Evolutionary conservation across 2,888 invertebrate genomes (phyloP), one percentile per base, ranked within the genome.

Genomic region (Apoda limacodes): DNA sequence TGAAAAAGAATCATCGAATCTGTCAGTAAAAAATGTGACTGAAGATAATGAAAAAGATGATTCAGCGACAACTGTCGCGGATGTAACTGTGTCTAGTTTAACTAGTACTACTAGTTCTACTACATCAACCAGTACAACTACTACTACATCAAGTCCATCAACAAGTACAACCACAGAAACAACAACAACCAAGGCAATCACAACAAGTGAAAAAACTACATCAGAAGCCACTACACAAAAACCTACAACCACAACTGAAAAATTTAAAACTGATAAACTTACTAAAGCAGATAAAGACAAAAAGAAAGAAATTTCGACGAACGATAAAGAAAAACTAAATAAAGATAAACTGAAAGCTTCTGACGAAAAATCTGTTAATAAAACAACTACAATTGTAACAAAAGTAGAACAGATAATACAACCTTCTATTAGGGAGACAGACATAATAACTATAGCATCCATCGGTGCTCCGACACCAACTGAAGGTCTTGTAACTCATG

Each of bases 381-480:
- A 52, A 26, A 48, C 48, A 10, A 46, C 48, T 12, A 54, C 50
- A 20, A 60, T 63, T 35, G 61, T 62, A 48, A 63, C 59, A 34
- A 45, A 47, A 34, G 34, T 48, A 13, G 67, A 71, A 32, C 57
- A 70, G 14, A 48, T 58, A 0, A 55, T 75, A 21, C 59, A 74
- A 45, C 50, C 75, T 0, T 75, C 78, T 1, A 56, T 70, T 28
- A 34, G 48, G 2, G 63, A 70, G 26, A 42, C 45, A 5, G 51
- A 48, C 32, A 22, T 54, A 1, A 40, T 46, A 12, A 34, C 51
- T 30, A 41, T 39, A 1, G 21, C 39, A 2, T 50, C 56, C 34
- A 52, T 38, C 42, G 65, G 52, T 48, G 21, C 39, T 10, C 59
- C 76, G 1, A 72, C 75, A n/a, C 74, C 78, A 0, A 74, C 71